phyloP scores from a whole-genome alignment of 2,888 invertebrate species.

The Scaeva pyrastri region DNA sequence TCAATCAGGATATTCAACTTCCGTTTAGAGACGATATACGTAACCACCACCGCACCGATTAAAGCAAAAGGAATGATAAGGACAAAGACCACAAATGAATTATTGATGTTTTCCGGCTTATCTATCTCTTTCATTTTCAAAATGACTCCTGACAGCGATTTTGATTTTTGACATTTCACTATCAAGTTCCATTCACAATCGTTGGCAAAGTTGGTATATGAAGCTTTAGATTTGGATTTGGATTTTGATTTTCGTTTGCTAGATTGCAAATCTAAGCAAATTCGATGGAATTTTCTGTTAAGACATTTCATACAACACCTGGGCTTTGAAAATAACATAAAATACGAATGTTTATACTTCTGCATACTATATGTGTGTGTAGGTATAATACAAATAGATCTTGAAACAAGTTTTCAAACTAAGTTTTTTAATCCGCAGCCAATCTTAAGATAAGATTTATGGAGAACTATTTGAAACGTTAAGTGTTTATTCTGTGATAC shows the following conservation, averaged over 20 bases:
- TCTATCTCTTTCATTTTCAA: not conserved
- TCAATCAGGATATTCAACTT: constrained; percentile 1
- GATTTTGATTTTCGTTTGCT: not conserved
- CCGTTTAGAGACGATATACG: constrained; percentile 1
- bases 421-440: constrained; percentile 2
- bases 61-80: no score
- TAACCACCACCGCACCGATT: not conserved
- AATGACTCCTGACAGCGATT: not conserved
- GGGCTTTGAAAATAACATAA: constrained; percentile 7
- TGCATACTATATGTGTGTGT: no score
- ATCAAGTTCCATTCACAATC: constrained; percentile 22
- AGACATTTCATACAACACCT: constrained; percentile 24
- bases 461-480: constrained; percentile 32
- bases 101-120: not conserved
- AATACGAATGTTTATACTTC: no score
- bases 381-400: no score
- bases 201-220: no score
- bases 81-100: not conserved
- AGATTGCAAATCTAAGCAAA: not conserved
- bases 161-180: not conserved
- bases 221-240: not conserved
- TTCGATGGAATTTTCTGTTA: constrained; percentile 8
- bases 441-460: constrained; percentile 28
- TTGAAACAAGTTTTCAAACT: constrained; percentile 22
- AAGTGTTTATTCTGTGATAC: constrained; percentile 41